These are phyloP conservation scores for Myathropa florea DNA, from an alignment of 2,888 invertebrate genomes.

Conservation along the genomic window DNA sequence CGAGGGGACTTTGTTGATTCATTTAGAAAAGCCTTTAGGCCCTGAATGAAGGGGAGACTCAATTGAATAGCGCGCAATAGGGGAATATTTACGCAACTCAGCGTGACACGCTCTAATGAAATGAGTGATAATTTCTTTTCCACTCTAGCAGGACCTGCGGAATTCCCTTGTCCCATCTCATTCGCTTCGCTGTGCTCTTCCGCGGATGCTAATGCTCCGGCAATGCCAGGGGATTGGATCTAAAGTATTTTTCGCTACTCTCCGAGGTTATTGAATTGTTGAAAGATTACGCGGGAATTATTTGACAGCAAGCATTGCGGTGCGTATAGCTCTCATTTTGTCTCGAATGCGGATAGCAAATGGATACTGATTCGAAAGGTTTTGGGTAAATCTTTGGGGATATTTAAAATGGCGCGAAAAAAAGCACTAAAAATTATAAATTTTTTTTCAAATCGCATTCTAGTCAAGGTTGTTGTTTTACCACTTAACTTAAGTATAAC, in stretches of 20 bases:
- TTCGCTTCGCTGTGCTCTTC: background rate
- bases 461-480: no score
- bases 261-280: background rate
- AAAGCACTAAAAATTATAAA: background rate
- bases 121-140: constrained; percentile 37
- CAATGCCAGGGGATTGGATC: background rate
- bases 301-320: background rate
- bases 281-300: background rate
- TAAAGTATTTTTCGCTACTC: background rate
- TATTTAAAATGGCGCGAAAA: background rate
- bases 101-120: constrained; percentile 47
- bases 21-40: constrained; percentile 42
- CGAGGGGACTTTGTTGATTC: constrained; percentile 33
- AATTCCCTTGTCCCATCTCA: background rate
- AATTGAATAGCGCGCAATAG: constrained; percentile 35
- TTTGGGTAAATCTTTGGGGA: background rate
- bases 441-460: no score
- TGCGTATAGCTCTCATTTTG: background rate
- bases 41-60: constrained; percentile 1
- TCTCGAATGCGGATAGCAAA: background rate
- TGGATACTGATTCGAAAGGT: background rate
- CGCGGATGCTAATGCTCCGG: background rate
- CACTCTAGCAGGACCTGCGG: background rate
- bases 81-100: constrained; percentile 36
- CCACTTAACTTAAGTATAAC: no score